Evolutionary conservation across 2,113 vertebrate species (phyloP).

Genomic region (Danionella cerebrum): DNA sequence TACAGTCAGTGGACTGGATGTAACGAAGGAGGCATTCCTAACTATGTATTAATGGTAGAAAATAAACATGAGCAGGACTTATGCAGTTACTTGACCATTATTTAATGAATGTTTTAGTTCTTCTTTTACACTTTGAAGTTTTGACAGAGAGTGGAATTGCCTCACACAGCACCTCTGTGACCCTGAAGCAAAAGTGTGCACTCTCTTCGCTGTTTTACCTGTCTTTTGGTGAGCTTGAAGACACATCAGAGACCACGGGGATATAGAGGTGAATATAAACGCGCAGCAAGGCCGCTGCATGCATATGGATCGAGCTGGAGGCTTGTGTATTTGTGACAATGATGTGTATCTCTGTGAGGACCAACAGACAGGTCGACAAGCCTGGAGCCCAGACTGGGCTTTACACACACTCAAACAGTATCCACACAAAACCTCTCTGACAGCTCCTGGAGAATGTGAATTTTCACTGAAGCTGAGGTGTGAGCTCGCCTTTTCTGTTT

Average conservation of each 20-base stretch:
- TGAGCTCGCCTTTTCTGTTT: conserved; percentile 13
- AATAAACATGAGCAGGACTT: too few species aligned
- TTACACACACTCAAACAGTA: conserved; percentile 16
- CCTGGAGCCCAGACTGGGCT: neutral
- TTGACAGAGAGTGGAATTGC: neutral
- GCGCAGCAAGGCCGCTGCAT: neutral
- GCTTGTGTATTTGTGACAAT: neutral
- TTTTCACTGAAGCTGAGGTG: conserved; percentile 21
- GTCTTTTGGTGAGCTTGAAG: neutral
- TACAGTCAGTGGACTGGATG: too few species aligned
- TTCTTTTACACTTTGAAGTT: neutral
- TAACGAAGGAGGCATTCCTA: too few species aligned
- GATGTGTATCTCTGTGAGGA: conserved; percentile 14
- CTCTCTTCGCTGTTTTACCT: neutral
- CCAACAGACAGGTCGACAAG: conserved; percentile 28
- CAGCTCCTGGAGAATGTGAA: conserved; percentile 27
- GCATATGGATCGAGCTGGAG: conserved; percentile 4
- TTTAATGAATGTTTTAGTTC: neutral
- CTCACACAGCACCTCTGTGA: neutral
- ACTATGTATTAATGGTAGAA: too few species aligned
- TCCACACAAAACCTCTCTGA: conserved; percentile 14
- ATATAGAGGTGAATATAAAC: neutral
- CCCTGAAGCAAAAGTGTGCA: neutral
- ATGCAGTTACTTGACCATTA: too few species aligned
- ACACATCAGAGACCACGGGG: neutral